Evolutionary conservation across 64 coral and sea anemone genomes (phyloP), one percentile per base, ranked within the genome.

Genomic region (Actinia tenebrosa): DNA sequence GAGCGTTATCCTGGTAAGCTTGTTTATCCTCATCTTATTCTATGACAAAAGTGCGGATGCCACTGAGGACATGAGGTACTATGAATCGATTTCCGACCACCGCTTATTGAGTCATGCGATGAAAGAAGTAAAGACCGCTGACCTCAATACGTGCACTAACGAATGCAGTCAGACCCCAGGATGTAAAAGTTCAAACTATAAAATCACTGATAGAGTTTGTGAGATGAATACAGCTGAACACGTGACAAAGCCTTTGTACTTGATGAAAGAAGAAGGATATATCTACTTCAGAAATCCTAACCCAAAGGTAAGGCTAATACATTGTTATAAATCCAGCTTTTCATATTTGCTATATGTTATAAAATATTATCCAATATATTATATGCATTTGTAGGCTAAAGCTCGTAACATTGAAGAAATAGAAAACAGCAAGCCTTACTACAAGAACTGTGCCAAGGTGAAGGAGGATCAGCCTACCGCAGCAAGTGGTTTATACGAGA

Each of bases 101-200:
- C 63, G 63, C n/a, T 23, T 66, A n/a, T 66, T 23, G 19, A 5
- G 63, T 66, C 63, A 66, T 20, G n/a, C 23, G 63, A 66, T 66
- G 16, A 66, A 66, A 23, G 7, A 9, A 14, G n/a, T 20, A 79
- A 79, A 47, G 20, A 45, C 77, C 26, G 77, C 77, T 79, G 77
- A 79, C 77, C 77, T 79, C 4, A 44, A 5, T 44, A 37, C 11
- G 1, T 79, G 77, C 18, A 44, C 17, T 47, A 16, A 79, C 2
- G 30, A 44, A 47, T 79, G 77, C 77, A 79, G 77, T 44, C 10
- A 46, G 27, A 79, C 45, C 7, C 17, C 77, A 44, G 77, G 45
- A 42, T 79, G 77, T 79, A 16, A 47, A 79, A 79, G 77, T 42
- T 44, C 45, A 45, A 79, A 79, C 45, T 79, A 79, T 15, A 79